These are phyloP conservation scores for Gortyna flavago DNA, from an alignment of 2,888 invertebrate species.

Conservation along the genomic window DNA sequence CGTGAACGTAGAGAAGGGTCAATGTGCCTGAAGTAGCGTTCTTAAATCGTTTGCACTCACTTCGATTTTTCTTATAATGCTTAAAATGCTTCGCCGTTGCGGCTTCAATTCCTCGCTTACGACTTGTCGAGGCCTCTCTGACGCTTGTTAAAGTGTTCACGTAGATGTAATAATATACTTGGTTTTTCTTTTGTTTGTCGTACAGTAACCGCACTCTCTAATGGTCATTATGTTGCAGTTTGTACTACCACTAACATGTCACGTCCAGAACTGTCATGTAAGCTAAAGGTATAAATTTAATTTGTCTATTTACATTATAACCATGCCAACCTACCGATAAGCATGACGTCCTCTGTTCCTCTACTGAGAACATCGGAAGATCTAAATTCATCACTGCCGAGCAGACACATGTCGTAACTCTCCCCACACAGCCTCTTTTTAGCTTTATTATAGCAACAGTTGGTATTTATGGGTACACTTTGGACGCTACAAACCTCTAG, in stretches of 20 bases:
- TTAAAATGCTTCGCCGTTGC: constrained; percentile 88
- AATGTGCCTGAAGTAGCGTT: neutral
- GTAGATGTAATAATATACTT: constrained; percentile 88
- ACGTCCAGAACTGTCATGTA: constrained; percentile 90
- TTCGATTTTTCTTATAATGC: constrained; percentile 85
- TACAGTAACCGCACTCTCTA: constrained; percentile 90
- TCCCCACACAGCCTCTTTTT: constrained; percentile 87
- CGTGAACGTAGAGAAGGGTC: neutral
- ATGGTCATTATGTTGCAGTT: constrained; percentile 91
- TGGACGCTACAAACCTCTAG: constrained; percentile 89
- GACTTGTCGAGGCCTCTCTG: constrained; percentile 88
- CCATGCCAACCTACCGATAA: constrained; percentile 84
- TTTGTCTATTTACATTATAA: constrained; percentile 88
- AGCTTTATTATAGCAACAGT: constrained; percentile 88
- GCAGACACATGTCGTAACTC: constrained; percentile 85
- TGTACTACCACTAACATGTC: constrained; percentile 90
- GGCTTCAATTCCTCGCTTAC: constrained; percentile 88
- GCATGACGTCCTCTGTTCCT: constrained; percentile 85
- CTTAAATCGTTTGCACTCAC: constrained; percentile 66
- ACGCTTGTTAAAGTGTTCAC: constrained; percentile 88
- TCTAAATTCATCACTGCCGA: constrained; percentile 82
- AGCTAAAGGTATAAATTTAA: constrained; percentile 90
- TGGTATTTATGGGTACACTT: constrained; percentile 89
- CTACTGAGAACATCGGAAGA: constrained; percentile 79
- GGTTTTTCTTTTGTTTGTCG: constrained; percentile 90